Evolutionary conservation across 2,888 invertebrate genomes (phyloP).

Genomic region (Plagodis dolabraria): DNA sequence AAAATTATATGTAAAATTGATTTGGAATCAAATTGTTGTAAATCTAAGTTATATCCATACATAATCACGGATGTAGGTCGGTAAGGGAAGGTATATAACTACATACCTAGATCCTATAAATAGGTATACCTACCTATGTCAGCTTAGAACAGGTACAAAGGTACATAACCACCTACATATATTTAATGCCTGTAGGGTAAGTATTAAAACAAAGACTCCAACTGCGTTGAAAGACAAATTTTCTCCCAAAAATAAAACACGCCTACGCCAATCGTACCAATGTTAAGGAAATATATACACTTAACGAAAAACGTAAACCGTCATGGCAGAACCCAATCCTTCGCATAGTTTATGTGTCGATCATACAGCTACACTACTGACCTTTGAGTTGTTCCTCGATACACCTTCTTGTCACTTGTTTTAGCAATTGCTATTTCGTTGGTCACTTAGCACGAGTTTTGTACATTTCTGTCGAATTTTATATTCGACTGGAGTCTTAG

Average conservation of each 20-base stretch:
- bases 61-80: too few relatives aligned
- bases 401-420: slow-evolving; percentile 40
- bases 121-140: neutral
- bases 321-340: slow-evolving; percentile 38
- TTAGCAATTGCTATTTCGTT: slow-evolving; percentile 48
- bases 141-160: neutral
- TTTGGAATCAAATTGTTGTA: too few relatives aligned
- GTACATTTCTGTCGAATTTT: slow-evolving; percentile 79
- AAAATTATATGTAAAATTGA: too few relatives aligned
- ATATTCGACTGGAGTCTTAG: slow-evolving; percentile 68
- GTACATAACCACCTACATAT: too few relatives aligned
- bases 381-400: slow-evolving; percentile 50
- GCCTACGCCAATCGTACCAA: slow-evolving; percentile 29
- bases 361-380: slow-evolving; percentile 54
- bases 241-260: slow-evolving; percentile 25
- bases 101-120: slow-evolving; percentile 1
- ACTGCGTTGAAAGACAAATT: neutral
- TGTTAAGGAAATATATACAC: slow-evolving; percentile 26
- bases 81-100: too few relatives aligned
- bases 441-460: slow-evolving; percentile 75
- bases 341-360: neutral
- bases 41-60: too few relatives aligned
- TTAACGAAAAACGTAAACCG: slow-evolving; percentile 36
- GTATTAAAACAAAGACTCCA: too few relatives aligned
- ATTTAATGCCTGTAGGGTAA: too few relatives aligned